Percentiles rank a stretch among this genome's conserved stretches.
Conservation (phyloP, 92 coral and sea anemone genomes). For the Pocillopora grandis region DNA sequence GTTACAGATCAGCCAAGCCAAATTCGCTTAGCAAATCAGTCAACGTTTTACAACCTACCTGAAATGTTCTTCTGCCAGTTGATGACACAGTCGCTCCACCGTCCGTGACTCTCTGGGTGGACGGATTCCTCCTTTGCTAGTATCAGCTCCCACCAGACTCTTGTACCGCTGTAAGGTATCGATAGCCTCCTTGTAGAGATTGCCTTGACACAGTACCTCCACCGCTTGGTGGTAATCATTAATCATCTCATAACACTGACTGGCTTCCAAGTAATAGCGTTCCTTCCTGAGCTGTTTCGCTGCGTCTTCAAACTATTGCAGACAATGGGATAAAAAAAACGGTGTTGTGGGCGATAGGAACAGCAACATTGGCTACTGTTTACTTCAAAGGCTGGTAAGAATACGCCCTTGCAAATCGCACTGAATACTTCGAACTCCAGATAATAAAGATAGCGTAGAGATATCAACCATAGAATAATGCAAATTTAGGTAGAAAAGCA, state of each 20-base stretch:
- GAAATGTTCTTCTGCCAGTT: slow-evolving; percentile 77
- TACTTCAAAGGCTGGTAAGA: too few species aligned
- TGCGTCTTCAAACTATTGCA: slow-evolving; percentile 76
- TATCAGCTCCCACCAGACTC: slow-evolving; percentile 51
- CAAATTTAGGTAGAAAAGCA: too few species aligned
- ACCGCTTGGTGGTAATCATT: slow-evolving; percentile 81
- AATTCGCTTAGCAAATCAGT: not conserved
- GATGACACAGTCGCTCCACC: slow-evolving; percentile 74
- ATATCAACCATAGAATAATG: too few species aligned
- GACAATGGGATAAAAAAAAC: not conserved
- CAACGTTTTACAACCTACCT: slow-evolving; percentile 25
- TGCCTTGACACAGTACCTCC: slow-evolving; percentile 72
- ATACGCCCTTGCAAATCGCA: too few species aligned
- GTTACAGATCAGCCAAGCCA: not conserved
- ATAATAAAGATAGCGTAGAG: too few species aligned
- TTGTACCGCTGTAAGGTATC: slow-evolving; percentile 74
- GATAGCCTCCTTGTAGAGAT: slow-evolving; percentile 76
- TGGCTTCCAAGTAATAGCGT: slow-evolving; percentile 66
- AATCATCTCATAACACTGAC: slow-evolving; percentile 81
- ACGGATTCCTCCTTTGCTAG: slow-evolving; percentile 57
- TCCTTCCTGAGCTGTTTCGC: slow-evolving; percentile 75
- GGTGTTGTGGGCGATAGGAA: too few species aligned
- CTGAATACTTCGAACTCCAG: too few species aligned
- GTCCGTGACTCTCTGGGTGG: slow-evolving; percentile 78
- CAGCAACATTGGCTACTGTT: too few species aligned